Conservation (phyloP, 2,888 invertebrate species). For the Ectobius pallidus region DNA sequence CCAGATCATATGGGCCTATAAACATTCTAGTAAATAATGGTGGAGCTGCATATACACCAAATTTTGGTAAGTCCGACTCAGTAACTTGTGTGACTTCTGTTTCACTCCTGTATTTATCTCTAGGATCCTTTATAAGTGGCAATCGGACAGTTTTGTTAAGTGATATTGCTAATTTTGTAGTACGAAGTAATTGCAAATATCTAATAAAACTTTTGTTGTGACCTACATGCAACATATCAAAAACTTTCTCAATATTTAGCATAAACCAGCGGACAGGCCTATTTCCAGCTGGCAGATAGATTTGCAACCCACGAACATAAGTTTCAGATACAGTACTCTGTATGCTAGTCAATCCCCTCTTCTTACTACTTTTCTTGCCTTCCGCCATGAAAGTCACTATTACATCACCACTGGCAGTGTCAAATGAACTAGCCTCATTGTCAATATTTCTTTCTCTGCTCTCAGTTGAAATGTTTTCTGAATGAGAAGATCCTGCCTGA, state of each 20-base stretch:
- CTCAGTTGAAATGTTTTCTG: background rate
- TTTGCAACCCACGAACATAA: slow-evolving; percentile 44
- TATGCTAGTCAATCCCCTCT: background rate
- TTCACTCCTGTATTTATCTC: background rate
- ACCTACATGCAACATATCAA: slow-evolving; percentile 60
- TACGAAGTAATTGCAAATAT: slow-evolving; percentile 58
- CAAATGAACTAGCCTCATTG: background rate
- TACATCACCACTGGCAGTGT: too few relatives aligned
- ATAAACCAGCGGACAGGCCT: slow-evolving; percentile 61
- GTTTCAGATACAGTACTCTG: slow-evolving; percentile 46
- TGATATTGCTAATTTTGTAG: slow-evolving; percentile 58
- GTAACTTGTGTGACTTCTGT: background rate
- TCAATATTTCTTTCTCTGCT: background rate
- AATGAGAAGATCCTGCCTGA: too few relatives aligned
- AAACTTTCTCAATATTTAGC: slow-evolving; percentile 61
- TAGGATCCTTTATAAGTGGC: background rate
- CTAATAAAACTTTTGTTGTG: slow-evolving; percentile 61
- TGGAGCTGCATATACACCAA: slow-evolving; percentile 53
- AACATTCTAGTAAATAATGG: slow-evolving; percentile 51
- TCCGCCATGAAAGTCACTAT: background rate
- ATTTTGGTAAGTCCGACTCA: slow-evolving; percentile 43
- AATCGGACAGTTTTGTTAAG: slow-evolving; percentile 59
- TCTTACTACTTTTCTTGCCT: slow-evolving; percentile 46
- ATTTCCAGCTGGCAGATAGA: slow-evolving; percentile 48
- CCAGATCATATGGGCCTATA: slow-evolving; percentile 53